A percentile compares a stretch with the other conserved stretches of the same genome.
These are phyloP conservation scores for Drosophila algonquin DNA, from an alignment of 2,888 invertebrate species.

Conservation along the genomic window DNA sequence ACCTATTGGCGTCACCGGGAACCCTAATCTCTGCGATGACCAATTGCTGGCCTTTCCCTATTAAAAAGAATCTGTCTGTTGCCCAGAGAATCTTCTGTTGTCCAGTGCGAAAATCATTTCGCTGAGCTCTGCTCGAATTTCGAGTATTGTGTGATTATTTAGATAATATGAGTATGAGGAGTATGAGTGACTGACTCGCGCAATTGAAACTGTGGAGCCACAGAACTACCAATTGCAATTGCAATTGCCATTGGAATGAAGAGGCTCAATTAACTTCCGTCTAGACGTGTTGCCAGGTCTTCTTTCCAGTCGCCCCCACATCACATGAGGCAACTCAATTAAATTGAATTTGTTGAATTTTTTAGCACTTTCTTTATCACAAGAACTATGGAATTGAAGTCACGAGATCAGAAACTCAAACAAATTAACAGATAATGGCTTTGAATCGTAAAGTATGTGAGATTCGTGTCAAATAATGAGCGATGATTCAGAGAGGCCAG, in stretches of 20 bases:
- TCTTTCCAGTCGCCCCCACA: slow-evolving; percentile 16
- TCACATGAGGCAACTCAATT: slow-evolving; percentile 17
- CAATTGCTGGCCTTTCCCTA: not conserved
- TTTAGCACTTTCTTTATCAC: slow-evolving; percentile 31
- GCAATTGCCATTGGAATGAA: slow-evolving; percentile 15
- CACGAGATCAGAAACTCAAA: slow-evolving; percentile 25
- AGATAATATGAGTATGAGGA: not conserved
- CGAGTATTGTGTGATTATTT: slow-evolving; percentile 1
- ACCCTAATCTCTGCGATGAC: not conserved
- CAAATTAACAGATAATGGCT: slow-evolving; percentile 9
- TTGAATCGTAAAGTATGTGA: slow-evolving; percentile 17
- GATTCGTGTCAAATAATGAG: not conserved
- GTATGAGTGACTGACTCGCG: not conserved
- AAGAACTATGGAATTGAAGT: slow-evolving; percentile 21
- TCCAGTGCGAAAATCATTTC: slow-evolving; percentile 21
- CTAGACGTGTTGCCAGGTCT: slow-evolving; percentile 12
- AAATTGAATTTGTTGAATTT: slow-evolving; percentile 11
- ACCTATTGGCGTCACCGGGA: slow-evolving; percentile 17
- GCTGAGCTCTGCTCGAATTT: slow-evolving; percentile 2
- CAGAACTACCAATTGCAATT: slow-evolving; percentile 16
- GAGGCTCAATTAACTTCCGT: slow-evolving; percentile 21
- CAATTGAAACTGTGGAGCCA: slow-evolving; percentile 31
- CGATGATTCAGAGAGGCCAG: slow-evolving; percentile 10
- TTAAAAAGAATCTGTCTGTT: not conserved
- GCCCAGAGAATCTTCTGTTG: slow-evolving; percentile 17